phyloP scores from a whole-genome alignment of 2,113 vertebrate species.

The Corydoras sp. region DNA sequence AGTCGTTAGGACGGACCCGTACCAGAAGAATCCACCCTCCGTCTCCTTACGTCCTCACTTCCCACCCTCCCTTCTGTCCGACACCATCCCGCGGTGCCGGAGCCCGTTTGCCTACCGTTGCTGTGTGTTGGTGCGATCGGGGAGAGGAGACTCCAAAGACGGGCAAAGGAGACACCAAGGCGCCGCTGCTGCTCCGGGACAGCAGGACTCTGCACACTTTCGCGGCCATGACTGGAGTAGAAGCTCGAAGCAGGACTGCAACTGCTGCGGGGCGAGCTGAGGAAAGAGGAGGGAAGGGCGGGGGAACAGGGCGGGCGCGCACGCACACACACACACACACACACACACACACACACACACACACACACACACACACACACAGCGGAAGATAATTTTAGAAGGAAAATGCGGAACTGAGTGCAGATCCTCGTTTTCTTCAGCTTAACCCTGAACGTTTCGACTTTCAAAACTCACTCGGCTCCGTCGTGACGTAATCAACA shows the following conservation, averaged over 20 bases:
- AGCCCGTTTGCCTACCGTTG: conserved; percentile 65
- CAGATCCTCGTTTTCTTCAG: not conserved
- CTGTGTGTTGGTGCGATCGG: conserved; percentile 62
- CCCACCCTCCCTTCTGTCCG: conserved; percentile 38
- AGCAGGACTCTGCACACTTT: conserved; percentile 74
- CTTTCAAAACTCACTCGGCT: too few relatives aligned
- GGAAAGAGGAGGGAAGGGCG: conserved; percentile 32
- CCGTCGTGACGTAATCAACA: too few relatives aligned
- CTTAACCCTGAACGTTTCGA: not conserved
- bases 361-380: conserved; percentile 21
- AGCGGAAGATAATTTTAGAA: not conserved
- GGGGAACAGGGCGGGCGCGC: conserved; percentile 62
- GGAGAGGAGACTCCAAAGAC: conserved; percentile 66
- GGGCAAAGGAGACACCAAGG: conserved; percentile 62
- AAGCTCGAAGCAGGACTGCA: conserved; percentile 60
- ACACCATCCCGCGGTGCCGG: conserved; percentile 24
- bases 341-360: conserved; percentile 52
- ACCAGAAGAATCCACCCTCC: conserved; percentile 5
- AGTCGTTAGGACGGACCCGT: not conserved
- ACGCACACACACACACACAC: conserved; percentile 61
- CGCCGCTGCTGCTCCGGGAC: conserved; percentile 69
- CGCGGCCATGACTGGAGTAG: conserved; percentile 72
- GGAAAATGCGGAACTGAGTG: not conserved
- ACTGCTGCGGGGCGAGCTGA: conserved; percentile 71
- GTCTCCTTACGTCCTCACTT: conserved; percentile 19